These are phyloP conservation scores for Hapalemur alaotrensis DNA, from an alignment of 2,797 vertebrate species.

Conservation along the genomic window DNA sequence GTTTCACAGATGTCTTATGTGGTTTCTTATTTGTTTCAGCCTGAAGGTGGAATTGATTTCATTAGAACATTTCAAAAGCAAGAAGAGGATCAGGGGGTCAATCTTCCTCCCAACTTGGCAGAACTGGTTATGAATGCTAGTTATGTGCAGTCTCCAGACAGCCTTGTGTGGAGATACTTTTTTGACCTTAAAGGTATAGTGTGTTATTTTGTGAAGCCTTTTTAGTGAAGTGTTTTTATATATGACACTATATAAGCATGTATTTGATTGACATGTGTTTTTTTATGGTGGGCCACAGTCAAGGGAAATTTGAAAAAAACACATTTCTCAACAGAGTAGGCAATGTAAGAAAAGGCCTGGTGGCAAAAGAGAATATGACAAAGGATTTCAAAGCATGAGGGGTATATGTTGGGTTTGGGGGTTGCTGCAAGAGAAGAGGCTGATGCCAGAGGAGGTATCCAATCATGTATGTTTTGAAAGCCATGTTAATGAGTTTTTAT, in stretches of 20 bases:
- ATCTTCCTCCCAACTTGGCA: constrained; percentile 79
- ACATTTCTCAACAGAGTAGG: neutral
- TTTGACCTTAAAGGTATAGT: constrained; percentile 82
- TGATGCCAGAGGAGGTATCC: neutral
- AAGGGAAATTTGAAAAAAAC: neutral
- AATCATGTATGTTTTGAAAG: neutral
- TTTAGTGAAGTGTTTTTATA: neutral
- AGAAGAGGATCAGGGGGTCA: constrained; percentile 79
- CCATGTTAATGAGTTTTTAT: neutral
- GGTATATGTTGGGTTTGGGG: neutral
- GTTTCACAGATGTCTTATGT: neutral
- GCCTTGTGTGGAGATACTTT: constrained; percentile 81
- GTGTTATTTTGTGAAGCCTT: neutral
- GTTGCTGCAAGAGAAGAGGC: neutral
- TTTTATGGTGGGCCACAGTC: neutral
- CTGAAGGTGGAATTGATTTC: constrained; percentile 80
- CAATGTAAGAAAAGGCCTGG: neutral
- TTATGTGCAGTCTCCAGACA: constrained; percentile 78
- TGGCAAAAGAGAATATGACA: neutral
- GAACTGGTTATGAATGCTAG: constrained; percentile 78
- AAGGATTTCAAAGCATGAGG: neutral
- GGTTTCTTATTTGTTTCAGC: constrained; percentile 73
- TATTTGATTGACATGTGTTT: neutral
- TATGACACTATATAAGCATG: neutral
- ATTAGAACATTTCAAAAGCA: constrained; percentile 82